phyloP scores from a whole-genome alignment of 2,113 vertebrate species.

The Neodon shergylaensis region DNA sequence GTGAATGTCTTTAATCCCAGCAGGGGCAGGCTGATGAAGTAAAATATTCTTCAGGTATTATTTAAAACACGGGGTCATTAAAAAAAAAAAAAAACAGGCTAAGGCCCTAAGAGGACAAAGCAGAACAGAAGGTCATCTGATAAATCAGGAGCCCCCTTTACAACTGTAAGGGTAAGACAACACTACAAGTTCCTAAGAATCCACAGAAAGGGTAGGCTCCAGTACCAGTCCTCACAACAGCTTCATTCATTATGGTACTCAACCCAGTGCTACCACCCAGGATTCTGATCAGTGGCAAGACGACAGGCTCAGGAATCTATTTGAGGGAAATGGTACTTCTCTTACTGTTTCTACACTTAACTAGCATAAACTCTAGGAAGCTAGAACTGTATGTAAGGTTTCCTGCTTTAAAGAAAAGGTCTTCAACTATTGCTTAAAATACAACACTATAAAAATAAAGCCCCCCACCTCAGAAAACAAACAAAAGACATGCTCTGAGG shows the following conservation, averaged over 20 bases:
- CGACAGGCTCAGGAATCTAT: not conserved
- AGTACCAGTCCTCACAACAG: not conserved
- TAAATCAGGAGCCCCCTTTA: not conserved
- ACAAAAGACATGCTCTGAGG: conserved; percentile 20
- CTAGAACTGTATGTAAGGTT: not conserved
- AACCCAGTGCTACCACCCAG: not conserved
- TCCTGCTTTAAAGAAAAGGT: conserved; percentile 39
- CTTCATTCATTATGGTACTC: conserved; percentile 42
- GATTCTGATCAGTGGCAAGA: conserved; percentile 37
- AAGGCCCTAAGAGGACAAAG: conserved; percentile 19
- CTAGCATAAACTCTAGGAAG: conserved; percentile 38
- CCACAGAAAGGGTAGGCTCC: not conserved
- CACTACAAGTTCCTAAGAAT: not conserved
- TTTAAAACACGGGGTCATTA: conserved; percentile 31
- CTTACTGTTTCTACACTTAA: not conserved
- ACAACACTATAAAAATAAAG: not conserved
- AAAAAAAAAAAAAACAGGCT: conserved; percentile 38
- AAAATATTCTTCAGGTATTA: not conserved
- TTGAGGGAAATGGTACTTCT: not conserved
- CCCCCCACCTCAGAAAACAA: not conserved
- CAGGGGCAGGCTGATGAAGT: not conserved
- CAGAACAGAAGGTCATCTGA: conserved; percentile 51
- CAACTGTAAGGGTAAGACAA: conserved; percentile 28
- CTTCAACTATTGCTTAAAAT: not conserved
- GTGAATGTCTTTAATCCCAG: not conserved